A percentile compares a stretch with the other conserved stretches of the same genome.
Evolutionary conservation across 2,797 vertebrate species (phyloP).

Genomic region (Atherinosoma microstoma): DNA sequence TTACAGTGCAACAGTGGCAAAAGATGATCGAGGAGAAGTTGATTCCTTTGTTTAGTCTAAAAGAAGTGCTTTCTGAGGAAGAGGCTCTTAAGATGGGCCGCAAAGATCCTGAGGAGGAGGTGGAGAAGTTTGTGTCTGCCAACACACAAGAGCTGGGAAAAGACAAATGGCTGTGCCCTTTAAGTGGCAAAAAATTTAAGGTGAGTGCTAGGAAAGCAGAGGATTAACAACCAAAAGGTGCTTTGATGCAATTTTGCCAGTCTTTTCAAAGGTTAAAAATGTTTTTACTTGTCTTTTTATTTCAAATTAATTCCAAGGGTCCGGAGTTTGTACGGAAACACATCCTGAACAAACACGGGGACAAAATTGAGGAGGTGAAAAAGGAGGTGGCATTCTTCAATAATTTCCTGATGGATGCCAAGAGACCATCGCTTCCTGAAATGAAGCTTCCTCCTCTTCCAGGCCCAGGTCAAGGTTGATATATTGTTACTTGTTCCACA

Average conservation of each 20-base stretch:
- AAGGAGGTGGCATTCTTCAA: slow-evolving; percentile 94
- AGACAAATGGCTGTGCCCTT: slow-evolving; percentile 94
- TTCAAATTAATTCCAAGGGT: slow-evolving; percentile 78
- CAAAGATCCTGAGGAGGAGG: slow-evolving; percentile 91
- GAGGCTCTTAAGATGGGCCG: slow-evolving; percentile 92
- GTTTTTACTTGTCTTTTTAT: neutral
- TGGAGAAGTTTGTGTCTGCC: slow-evolving; percentile 92
- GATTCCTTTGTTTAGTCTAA: slow-evolving; percentile 85
- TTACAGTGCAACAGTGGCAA: slow-evolving; percentile 90
- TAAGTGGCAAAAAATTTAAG: slow-evolving; percentile 96
- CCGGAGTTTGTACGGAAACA: slow-evolving; percentile 95
- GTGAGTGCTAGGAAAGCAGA: slow-evolving; percentile 59
- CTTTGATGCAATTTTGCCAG: neutral
- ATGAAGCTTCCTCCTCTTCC: slow-evolving; percentile 90
- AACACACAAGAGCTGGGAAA: slow-evolving; percentile 95
- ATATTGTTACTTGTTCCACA: slow-evolving; percentile 3
- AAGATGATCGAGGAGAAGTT: slow-evolving; percentile 93
- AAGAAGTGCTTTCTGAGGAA: slow-evolving; percentile 90
- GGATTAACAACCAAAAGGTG: neutral
- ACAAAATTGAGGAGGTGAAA: slow-evolving; percentile 95
- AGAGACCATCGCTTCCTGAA: slow-evolving; percentile 90
- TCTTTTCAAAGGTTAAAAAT: neutral
- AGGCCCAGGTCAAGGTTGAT: slow-evolving; percentile 85
- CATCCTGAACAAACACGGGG: slow-evolving; percentile 93
- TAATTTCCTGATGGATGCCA: slow-evolving; percentile 93